Evolutionary conservation across 2,113 vertebrate genomes (phyloP).

Genomic region (Collichthys lucidus): DNA sequence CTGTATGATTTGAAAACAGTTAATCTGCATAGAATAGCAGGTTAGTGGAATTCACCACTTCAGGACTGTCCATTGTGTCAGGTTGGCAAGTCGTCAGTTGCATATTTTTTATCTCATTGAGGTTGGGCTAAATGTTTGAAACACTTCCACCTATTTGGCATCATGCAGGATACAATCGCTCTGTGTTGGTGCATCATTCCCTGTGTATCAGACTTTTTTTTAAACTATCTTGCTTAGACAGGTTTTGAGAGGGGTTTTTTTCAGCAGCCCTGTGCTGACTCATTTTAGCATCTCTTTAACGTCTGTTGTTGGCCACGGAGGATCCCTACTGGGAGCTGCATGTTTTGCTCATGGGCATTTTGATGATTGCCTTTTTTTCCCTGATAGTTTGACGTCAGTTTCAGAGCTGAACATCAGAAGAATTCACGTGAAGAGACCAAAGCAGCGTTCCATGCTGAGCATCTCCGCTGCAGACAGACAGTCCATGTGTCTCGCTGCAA

Average conservation of each 20-base stretch:
- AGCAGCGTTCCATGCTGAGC: not conserved
- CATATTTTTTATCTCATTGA: not conserved
- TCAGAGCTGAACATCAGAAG: not conserved
- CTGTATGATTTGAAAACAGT: not conserved
- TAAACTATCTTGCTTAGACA: too few species aligned
- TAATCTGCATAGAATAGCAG: not conserved
- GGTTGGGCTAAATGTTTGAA: not conserved
- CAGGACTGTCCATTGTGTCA: too few species aligned
- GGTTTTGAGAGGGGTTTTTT: not conserved
- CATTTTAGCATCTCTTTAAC: not conserved
- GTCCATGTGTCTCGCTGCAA: constrained; percentile 9
- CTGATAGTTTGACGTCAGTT: not conserved
- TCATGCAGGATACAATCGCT: not conserved
- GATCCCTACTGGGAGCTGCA: not conserved
- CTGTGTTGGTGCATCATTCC: not conserved
- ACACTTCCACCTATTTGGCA: not conserved
- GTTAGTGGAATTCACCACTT: not conserved
- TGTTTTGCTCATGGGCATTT: not conserved
- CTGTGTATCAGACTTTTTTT: not conserved
- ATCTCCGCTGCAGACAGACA: constrained; percentile 13
- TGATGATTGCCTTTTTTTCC: not conserved
- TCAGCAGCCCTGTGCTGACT: not conserved
- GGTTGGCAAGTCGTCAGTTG: not conserved
- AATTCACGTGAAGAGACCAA: not conserved
- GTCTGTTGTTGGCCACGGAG: not conserved